Conservation (phyloP, 1,140 invertebrate species). For the Ceratina calcarata region DNA sequence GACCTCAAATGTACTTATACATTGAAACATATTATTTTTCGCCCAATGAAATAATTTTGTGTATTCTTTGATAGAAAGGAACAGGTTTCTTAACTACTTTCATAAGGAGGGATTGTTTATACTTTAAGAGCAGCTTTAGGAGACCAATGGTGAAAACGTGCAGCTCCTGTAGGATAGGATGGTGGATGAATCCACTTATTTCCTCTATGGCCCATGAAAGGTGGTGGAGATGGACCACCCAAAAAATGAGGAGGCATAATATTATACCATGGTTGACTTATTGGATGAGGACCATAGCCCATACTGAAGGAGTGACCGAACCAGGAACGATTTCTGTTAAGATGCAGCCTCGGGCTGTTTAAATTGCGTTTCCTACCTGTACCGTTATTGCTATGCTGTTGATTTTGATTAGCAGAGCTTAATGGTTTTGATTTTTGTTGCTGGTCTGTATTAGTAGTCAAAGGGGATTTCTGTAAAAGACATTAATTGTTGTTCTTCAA, state of each 20-base stretch:
- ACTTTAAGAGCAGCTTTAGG: conserved; percentile 78
- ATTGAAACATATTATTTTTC: conserved; percentile 41
- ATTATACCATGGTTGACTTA: conserved; percentile 76
- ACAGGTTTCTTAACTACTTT: conserved; percentile 66
- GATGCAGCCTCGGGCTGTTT: conserved; percentile 72
- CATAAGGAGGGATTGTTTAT: conserved; percentile 60
- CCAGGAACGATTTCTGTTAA: conserved; percentile 75
- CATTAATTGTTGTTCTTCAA: conserved; percentile 13
- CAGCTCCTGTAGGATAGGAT: conserved; percentile 71
- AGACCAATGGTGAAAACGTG: conserved; percentile 77
- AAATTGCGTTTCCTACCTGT: conserved; percentile 74
- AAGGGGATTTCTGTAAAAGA: conserved; percentile 68
- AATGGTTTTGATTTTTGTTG: conserved; percentile 71
- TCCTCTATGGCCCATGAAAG: conserved; percentile 71
- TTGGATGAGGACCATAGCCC: conserved; percentile 73
- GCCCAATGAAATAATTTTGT: conserved; percentile 46
- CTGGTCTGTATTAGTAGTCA: conserved; percentile 58
- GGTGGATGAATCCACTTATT: conserved; percentile 75
- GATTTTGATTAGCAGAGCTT: conserved; percentile 72
- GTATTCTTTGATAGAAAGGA: conserved; percentile 56
- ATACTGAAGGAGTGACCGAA: conserved; percentile 74
- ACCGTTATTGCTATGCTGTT: conserved; percentile 66
- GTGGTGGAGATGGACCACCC: conserved; percentile 74
- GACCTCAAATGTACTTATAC: conserved; percentile 6
- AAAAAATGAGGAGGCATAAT: conserved; percentile 75